Evolutionary conservation across 2,797 vertebrate genomes (phyloP), one percentile per base, ranked within the genome.

Genomic region (Tarsius wallacei): DNA sequence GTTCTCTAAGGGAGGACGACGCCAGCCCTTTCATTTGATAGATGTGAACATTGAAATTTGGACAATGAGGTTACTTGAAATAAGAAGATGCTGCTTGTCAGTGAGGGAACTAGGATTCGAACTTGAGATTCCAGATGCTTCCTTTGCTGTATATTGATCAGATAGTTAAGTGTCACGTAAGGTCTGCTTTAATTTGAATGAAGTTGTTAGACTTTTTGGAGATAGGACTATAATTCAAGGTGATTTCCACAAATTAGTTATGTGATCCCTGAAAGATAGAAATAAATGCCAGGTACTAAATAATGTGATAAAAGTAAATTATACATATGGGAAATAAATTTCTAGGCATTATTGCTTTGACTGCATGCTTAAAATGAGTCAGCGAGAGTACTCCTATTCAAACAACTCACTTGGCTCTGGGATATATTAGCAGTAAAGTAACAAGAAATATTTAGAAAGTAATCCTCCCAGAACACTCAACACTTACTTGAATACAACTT

Each of bases 281-380:
- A 97, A 91, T 93, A 95, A 96, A 86, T 84, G 42, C 33, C 53
- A 97, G 22, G 64, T 77, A 96, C 68, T 97, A 96, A 97, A 94
- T 96, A 95, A 94, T 88, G 47, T 94, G 81, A 95, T 98, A 93
- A 95, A 96, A 97, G 96, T 89, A 94, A 93, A 93, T 87, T 96
- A 94, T 78, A 78, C 78, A 17, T 86, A 47, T 61, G 91, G 83
- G 93, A 96, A 96, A 96, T 94, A 89, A 95, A 93, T 94, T 74
- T 26, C 63, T 71, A 76, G 53, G 47, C 78, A 89, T 93, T 93
- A 94, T 68, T 95, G 59, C 80, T 96, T 93, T 86, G 64, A 94
- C 33, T 61, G 19, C 73, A 12, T 80, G 53, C 33, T 96, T 89
- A 86, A 96, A 96, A 95, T 73, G 85, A 96, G 47, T 93, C 86